Evolutionary conservation across 2,113 vertebrate species (phyloP).

Genomic region (Grallaria varia): DNA sequence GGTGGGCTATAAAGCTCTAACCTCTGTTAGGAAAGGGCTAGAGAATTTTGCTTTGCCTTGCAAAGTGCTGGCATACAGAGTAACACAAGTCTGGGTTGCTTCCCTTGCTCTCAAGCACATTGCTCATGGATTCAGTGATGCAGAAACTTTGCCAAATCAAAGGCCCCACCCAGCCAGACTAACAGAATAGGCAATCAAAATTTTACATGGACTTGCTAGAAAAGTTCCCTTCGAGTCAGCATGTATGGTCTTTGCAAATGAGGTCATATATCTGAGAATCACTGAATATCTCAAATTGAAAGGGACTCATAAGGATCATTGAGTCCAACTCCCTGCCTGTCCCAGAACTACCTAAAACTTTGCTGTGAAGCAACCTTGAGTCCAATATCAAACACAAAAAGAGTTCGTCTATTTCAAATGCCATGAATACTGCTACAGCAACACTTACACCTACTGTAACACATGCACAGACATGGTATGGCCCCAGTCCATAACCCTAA

Average conservation of each 20-base stretch:
- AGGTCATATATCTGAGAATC: too few relatives aligned
- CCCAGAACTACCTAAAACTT: neutral
- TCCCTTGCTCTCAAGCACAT: neutral
- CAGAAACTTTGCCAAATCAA: neutral
- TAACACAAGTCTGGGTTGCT: accelerated
- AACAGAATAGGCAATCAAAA: neutral
- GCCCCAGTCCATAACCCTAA: neutral
- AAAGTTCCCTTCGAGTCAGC: neutral
- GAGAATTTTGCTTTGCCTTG: neutral
- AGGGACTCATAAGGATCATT: neutral
- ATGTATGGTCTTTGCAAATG: neutral
- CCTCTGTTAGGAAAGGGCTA: neutral
- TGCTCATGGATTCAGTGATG: neutral
- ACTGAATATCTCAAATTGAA: neutral
- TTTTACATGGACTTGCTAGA: neutral
- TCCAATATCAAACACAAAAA: neutral
- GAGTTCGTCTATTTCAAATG: neutral
- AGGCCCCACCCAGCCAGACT: neutral
- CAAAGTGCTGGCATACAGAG: neutral
- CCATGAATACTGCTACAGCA: neutral
- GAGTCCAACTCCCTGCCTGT: neutral
- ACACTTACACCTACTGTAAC: neutral
- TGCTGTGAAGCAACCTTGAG: neutral
- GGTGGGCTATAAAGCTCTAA: neutral
- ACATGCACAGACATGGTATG: neutral